Conservation (phyloP, 2,113 vertebrate genomes). For the Vicugna pacos region DNA sequence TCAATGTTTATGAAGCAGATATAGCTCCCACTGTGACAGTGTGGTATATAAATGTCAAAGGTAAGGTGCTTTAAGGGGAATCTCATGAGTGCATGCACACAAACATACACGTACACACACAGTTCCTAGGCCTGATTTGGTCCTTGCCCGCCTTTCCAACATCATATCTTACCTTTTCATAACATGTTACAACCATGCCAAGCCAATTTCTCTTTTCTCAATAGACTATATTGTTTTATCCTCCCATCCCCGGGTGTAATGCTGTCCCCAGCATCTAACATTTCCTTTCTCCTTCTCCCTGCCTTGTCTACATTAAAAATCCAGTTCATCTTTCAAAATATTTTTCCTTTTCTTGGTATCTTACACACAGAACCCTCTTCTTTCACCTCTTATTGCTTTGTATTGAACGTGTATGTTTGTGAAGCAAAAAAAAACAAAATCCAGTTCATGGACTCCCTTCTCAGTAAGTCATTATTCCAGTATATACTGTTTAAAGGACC, state of each 20-base stretch:
- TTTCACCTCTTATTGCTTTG: no score
- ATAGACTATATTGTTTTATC: neutral
- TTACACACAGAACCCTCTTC: no score
- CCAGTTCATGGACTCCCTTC: neutral
- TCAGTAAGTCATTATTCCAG: neutral
- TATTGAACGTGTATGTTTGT: no score
- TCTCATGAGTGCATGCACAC: neutral
- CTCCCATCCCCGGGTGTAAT: neutral
- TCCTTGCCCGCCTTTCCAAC: neutral
- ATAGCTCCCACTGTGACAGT: neutral
- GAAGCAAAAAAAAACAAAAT: neutral
- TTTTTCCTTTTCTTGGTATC: no score
- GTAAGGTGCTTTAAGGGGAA: neutral
- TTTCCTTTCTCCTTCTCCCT: neutral
- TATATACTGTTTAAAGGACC: neutral
- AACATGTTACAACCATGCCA: neutral
- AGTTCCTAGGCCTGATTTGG: neutral
- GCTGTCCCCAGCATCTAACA: neutral
- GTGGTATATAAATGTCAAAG: neutral
- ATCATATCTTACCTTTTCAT: neutral
- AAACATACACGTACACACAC: neutral
- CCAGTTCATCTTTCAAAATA: neutral
- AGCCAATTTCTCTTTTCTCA: conserved; percentile 11
- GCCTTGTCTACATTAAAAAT: neutral
- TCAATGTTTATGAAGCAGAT: conserved; percentile 4